These are phyloP conservation scores for Anolis carolinensis DNA, from an alignment of 2,113 vertebrate species.

Conservation along the genomic window DNA sequence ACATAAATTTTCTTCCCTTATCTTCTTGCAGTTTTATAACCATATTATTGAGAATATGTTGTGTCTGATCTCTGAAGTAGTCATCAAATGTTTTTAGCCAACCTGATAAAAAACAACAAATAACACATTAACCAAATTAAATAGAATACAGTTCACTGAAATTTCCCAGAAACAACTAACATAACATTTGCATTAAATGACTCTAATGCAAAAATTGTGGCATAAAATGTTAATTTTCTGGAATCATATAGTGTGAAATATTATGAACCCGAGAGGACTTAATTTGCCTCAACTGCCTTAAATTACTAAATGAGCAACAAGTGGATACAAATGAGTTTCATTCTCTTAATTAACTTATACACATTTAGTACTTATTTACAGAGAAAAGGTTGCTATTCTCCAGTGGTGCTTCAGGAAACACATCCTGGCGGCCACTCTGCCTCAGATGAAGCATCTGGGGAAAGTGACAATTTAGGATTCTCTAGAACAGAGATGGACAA, in stretches of 20 bases:
- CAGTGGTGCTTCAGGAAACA: not conserved
- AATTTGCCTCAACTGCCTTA: not conserved
- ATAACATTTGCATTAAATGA: not conserved
- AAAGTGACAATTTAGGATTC: not conserved
- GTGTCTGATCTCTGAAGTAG: slow-evolving; percentile 92
- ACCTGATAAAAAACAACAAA: slow-evolving; percentile 77
- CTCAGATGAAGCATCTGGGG: too few relatives aligned
- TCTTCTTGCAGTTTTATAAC: slow-evolving; percentile 88
- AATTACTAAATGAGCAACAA: not conserved
- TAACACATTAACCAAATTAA: slow-evolving; percentile 24
- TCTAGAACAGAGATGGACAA: not conserved
- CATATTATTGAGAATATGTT: slow-evolving; percentile 94
- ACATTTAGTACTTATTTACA: not conserved
- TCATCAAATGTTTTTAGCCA: slow-evolving; percentile 95
- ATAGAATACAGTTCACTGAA: not conserved
- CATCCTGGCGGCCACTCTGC: not conserved
- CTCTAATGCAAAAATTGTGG: not conserved
- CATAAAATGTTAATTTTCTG: not conserved
- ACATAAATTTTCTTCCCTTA: slow-evolving; percentile 86
- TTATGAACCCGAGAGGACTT: not conserved
- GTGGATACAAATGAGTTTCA: not conserved
- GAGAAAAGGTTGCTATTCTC: not conserved
- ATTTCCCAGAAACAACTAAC: not conserved
- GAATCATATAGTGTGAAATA: not conserved
- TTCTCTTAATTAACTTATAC: not conserved